Percentiles rank a stretch among this genome's conserved stretches.
Conservation (phyloP, 2,797 vertebrate species). For the Discoglossus pictus region DNA sequence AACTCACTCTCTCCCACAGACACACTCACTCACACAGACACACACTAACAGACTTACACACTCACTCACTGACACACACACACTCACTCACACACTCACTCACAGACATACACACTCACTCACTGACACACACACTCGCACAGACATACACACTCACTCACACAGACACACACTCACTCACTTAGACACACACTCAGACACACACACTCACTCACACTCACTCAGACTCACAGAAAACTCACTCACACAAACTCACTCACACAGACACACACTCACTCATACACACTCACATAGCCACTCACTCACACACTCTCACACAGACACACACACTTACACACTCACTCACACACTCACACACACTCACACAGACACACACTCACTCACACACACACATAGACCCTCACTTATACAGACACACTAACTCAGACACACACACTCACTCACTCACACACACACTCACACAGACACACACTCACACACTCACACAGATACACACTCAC, state of each 20-base stretch:
- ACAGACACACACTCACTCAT: not conserved
- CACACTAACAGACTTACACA: too few species aligned
- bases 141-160: too few species aligned
- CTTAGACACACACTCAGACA: too few species aligned
- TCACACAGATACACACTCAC: not conserved
- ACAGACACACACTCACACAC: not conserved
- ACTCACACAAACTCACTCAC: not conserved
- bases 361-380: not conserved
- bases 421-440: not conserved
- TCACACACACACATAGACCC: not conserved
- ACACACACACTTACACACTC: not conserved
- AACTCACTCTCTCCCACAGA: too few species aligned
- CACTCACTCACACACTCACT: too few species aligned
- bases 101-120: too few species aligned
- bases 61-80: too few species aligned
- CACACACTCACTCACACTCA: too few species aligned
- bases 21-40: too few species aligned
- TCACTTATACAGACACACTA: not conserved
- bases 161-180: too few species aligned
- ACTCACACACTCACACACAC: slow-evolving; percentile 2
- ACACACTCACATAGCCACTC: not conserved
- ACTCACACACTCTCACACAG: not conserved
- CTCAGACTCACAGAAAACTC: not conserved
- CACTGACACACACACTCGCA: too few species aligned
- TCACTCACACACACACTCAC: slow-evolving; percentile 6